Conservation (phyloP, 2,113 vertebrate genomes). For the Crotalus helleri region DNA sequence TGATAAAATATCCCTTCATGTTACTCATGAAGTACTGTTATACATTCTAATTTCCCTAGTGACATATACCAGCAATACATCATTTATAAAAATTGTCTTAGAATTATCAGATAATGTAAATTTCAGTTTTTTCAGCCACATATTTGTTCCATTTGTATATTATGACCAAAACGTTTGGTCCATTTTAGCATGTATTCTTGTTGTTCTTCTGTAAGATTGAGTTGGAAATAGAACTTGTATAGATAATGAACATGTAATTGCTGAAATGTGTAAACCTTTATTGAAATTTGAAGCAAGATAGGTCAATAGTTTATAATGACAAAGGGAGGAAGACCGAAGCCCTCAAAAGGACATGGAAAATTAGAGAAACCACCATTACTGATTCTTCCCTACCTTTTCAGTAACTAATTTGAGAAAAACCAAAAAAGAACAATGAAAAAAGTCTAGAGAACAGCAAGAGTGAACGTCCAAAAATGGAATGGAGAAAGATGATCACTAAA, state of each 20-base stretch:
- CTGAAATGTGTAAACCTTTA: background rate
- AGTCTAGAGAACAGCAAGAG: background rate
- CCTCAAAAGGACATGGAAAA: background rate
- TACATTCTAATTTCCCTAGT: too few species aligned
- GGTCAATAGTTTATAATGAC: background rate
- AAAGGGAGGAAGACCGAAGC: background rate
- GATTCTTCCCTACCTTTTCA: background rate
- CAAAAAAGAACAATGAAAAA: background rate
- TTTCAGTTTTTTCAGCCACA: background rate
- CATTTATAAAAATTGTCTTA: background rate
- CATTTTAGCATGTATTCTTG: background rate
- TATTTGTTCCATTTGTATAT: background rate
- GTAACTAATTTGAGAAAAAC: background rate
- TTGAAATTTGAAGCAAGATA: background rate
- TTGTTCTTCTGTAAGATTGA: background rate
- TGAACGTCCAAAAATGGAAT: background rate
- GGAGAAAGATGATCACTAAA: background rate
- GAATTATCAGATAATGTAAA: background rate
- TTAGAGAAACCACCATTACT: background rate
- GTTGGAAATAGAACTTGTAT: background rate
- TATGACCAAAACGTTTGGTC: background rate
- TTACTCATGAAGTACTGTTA: background rate
- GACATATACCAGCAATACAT: background rate
- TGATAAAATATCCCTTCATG: background rate
- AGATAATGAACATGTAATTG: background rate